Evolutionary conservation across 2,888 invertebrate species (phyloP), one percentile per base, ranked within the genome.

Genomic region (Halictus ligatus): DNA sequence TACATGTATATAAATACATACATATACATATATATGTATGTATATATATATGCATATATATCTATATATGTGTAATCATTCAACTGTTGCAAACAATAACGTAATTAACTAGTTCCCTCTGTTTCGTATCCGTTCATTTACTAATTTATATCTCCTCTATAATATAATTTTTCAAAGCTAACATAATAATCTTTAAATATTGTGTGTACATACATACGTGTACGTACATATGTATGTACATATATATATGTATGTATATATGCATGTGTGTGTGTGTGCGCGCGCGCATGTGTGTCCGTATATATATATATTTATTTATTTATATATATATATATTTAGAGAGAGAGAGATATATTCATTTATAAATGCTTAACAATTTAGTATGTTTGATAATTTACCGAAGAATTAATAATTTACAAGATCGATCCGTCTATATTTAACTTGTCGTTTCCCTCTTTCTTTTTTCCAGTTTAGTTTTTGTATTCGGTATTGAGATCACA

Each of bases 321-420:
- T 58, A n/a, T 48, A 48, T 48, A 15, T 48, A 48, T 58, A 58
- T n/a, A n/a, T 58, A 58, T 58, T 12, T n/a, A 58, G 0, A 58
- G 0, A 58, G 58, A 58, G 58, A 58, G 58, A 58, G 58, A 58
- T n/a, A 64, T 87, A 84, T 82, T 84, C 73, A 84, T 89, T 90
- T 92, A 90, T 86, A 91, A 92, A 91, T 91, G 91, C 90, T 92
- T 92, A 91, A 91, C 90, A 92, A 92, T 92, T 91, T 90, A 85
- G 82, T 81, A 89, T 50, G 83, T 83, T 87, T 86, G 82, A 89
- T 80, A 84, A 78, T 88, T 87, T 89, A 84, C 64, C 84, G 89
- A 85, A 85, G 85, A 88, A 80, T 71, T 80, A 78, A 69, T 77
- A 89, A 89, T 86, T 78, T 86, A 90, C 80, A 91, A 77, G 82